These are phyloP conservation scores for Crocallis elinguaria DNA, from an alignment of 2,888 invertebrate species.

Conservation along the genomic window DNA sequence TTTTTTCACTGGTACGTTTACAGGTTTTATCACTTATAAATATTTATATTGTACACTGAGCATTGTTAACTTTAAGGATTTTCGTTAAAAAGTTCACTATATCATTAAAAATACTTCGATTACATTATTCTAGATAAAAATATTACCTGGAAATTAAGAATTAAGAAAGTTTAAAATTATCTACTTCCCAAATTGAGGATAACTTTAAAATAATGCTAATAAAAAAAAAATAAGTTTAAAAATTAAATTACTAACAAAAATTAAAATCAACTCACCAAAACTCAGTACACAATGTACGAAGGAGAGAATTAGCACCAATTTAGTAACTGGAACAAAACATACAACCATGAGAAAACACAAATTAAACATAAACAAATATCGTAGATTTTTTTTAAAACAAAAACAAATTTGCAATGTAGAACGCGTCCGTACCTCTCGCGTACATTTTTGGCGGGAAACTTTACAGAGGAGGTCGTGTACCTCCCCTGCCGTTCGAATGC, in stretches of 20 bases:
- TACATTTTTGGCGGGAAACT: slow-evolving; percentile 71
- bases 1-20: no score
- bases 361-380: slow-evolving; percentile 5
- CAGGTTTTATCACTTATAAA: no score
- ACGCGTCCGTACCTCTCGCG: slow-evolving; percentile 64
- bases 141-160: no score
- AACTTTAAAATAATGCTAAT: no score
- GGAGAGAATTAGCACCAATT: slow-evolving; percentile 68
- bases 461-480: slow-evolving; percentile 53
- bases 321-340: slow-evolving; percentile 68
- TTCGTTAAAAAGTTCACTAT: no score
- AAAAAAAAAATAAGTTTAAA: neutral
- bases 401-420: slow-evolving; percentile 16
- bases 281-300: slow-evolving; percentile 59
- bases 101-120: no score
- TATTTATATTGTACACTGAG: no score
- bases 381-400: slow-evolving; percentile 4
- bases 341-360: slow-evolving; percentile 6
- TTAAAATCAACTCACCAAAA: slow-evolving; percentile 66
- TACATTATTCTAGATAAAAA: no score
- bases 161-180: no score
- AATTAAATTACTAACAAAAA: neutral
- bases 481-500: slow-evolving; percentile 47
- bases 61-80: no score
- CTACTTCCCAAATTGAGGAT: no score